Conservation (phyloP, 2,113 vertebrate species). For the Clarias macrocephalus region DNA sequence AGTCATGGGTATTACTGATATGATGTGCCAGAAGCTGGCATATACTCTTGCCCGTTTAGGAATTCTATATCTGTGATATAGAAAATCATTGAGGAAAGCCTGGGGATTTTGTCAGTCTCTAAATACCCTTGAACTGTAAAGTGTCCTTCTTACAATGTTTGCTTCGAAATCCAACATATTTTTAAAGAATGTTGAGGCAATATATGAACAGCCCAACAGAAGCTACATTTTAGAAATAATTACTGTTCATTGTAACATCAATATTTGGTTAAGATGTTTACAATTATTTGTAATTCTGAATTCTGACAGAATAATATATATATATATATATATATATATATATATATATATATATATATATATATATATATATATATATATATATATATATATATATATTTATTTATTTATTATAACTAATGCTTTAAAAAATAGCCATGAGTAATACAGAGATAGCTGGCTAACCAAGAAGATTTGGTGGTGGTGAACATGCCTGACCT, state of each 20-base stretch:
- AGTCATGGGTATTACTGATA: background rate
- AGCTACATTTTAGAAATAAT: background rate
- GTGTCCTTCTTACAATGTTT: background rate
- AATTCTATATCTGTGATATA: slow-evolving; percentile 1
- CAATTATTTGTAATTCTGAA: background rate
- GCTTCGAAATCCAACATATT: background rate
- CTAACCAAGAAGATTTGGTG: background rate
- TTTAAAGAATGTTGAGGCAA: background rate
- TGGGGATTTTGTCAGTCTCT: background rate
- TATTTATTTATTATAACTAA: no score
- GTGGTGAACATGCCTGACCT: background rate
- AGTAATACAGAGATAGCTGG: background rate
- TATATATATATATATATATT: no score
- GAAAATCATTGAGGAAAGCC: background rate
- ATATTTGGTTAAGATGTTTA: background rate
- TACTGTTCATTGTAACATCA: background rate
- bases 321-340: no score
- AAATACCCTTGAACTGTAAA: background rate
- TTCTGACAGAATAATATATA: background rate
- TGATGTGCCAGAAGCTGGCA: background rate
- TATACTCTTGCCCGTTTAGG: background rate
- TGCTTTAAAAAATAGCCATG: background rate
- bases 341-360: no score
- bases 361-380: no score
- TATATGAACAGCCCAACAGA: background rate